A percentile compares a stretch with the other conserved stretches of the same genome.
These are phyloP conservation scores for Limanda limanda DNA, from an alignment of 2,113 vertebrate genomes.

Conservation along the genomic window DNA sequence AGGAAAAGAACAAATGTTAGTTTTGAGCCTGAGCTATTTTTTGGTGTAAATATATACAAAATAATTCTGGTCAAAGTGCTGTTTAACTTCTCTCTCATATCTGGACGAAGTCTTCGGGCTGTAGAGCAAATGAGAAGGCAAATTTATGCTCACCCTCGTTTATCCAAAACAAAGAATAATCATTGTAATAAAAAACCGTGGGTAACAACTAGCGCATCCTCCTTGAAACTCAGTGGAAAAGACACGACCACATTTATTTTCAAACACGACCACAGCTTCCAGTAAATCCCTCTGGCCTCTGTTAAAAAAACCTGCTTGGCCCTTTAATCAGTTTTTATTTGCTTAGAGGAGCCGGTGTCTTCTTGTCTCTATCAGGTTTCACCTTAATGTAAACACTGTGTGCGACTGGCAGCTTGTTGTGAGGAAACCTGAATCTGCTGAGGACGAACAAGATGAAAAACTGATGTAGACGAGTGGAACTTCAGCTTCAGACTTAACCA, in stretches of 20 bases:
- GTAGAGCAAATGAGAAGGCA: too few relatives aligned
- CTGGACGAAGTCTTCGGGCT: conserved; percentile 1
- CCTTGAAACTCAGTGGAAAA: conserved; percentile 42
- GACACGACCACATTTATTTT: conserved; percentile 14
- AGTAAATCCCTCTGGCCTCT: conserved; percentile 5
- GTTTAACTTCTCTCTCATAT: neutral
- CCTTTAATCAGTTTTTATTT: conserved; percentile 45
- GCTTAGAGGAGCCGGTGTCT: conserved; percentile 22
- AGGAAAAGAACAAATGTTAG: too few relatives aligned
- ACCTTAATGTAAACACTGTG: conserved; percentile 7
- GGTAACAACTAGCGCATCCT: conserved; percentile 10
- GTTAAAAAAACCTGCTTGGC: neutral
- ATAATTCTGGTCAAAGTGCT: neutral
- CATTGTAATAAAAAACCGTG: neutral
- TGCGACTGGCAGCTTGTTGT: neutral
- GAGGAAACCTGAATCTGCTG: conserved; percentile 1
- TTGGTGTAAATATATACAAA: too few relatives aligned
- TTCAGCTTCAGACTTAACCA: neutral
- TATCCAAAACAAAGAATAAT: conserved; percentile 16
- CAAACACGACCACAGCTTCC: conserved; percentile 2
- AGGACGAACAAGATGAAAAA: conserved; percentile 11
- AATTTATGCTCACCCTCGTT: neutral
- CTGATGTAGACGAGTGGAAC: neutral
- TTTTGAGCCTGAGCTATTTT: too few relatives aligned
- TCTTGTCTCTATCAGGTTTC: conserved; percentile 11